Base-by-base conservation (phyloP, 1,140 invertebrate species). In the Bombus superbus region DNA sequence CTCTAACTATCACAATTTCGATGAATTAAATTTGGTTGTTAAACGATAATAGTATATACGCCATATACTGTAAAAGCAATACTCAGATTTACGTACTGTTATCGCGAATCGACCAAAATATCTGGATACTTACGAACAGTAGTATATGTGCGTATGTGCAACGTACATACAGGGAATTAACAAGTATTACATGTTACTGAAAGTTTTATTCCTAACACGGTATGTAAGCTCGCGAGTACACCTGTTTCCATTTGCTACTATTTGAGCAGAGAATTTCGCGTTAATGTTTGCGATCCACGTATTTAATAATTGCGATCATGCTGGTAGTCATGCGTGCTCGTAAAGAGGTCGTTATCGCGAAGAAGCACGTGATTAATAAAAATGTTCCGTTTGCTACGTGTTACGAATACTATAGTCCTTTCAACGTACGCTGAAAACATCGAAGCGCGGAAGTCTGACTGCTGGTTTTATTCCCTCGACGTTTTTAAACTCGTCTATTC, bases 261-360 rank as follows among this genome's bases (percentile, higher is more conserved):
- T 44, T 62, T 6, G 25, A 10, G 15, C 25, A 22, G 68, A 59
- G 22, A 59, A 18, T 42, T 42, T 35, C 80, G 66, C 64, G 47
- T 13, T 84, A 78, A 87, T 57, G 40, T 53, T 75, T 40, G 62
- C 35, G 66, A 47, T 69, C 32, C 66, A 72, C 69, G 75, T 87
- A 88, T 64, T 71, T 84, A 87, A 88, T 88, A 87, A 88, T 88
- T 81, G 44, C 68, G 62, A 81, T 81, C 66, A 71, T 47, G 32
- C 25, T 9, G 66, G 25, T 40, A 40, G 38, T 81, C 64, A 47
- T 47, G 64, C 44, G 35, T 72, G 47, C 66, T 32, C 47, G 79
- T 72, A 71, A 71, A 81, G 66, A 53, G 44, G 42, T 81, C 38
- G 44, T 81, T 59, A 81, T 81, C 35, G 35, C 79, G 44, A 71